Evolutionary conservation across 2,888 invertebrate species (phyloP), one percentile per base, ranked within the genome.

Genomic region (Brachypterus glaber): DNA sequence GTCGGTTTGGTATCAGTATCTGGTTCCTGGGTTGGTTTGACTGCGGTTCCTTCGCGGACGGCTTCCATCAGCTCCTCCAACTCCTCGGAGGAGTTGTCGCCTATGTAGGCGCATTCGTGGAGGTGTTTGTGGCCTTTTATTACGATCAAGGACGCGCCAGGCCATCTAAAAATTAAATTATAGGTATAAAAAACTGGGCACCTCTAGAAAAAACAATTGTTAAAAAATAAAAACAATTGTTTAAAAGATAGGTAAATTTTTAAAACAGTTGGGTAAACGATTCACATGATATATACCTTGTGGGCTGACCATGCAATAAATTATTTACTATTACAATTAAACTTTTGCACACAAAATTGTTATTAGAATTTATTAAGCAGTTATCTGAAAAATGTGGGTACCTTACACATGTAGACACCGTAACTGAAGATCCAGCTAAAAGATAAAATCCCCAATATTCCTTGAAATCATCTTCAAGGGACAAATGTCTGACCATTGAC

Each of bases 401-500:
- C 83, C 82, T 78, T 24, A 80, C 79, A 61, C 86, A 86, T 35
- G 82, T 75, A 1, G 82, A 79, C 1, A 86, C 77, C 0, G 80
- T 82, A 4, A 84, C 81, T 1, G 74, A 72, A 2, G 85, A 82
- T 1, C 84, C 84, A 46, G 75, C 73, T 13, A 84, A 68, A 27
- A 86, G 64, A 55, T 85, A 85, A 62, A 85, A 86, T 2, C 85
- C 85, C 85, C 84, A 85, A 58, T 84, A 85, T 57, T 84, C 84
- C 61, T 84, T 85, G 71, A 81, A 80, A 50, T 85, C 85, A 50
- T 84, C 83, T 39, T 78, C 77, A n/a, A 86, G 63, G 31, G 73
- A 68, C 46, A 85, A 62, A 45, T 79, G 73, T 27, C 83, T 69
- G 1, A 77, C 76, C 78, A 84, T 82, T 4, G 76, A 71, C n/a